These are phyloP conservation scores for Melanostoma scalare DNA, from an alignment of 2,888 invertebrate species.

Conservation along the genomic window DNA sequence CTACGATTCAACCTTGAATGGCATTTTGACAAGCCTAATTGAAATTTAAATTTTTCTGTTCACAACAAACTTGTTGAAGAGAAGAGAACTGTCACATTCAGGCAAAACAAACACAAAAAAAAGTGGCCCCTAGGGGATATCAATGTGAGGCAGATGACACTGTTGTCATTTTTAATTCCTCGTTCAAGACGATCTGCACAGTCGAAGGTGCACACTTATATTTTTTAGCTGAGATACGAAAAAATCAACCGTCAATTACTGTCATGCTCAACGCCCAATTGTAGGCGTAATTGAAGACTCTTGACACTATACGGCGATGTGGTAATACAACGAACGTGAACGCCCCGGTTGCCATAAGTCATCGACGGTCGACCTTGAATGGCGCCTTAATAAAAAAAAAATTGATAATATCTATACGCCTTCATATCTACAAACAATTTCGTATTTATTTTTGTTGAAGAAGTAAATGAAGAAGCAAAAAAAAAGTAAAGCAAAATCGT, in stretches of 20 bases:
- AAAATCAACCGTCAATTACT: slow-evolving; percentile 51
- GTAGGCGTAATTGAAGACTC: slow-evolving; percentile 53
- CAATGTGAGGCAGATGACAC: slow-evolving; percentile 9
- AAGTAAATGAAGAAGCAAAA: neutral
- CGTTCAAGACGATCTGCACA: slow-evolving; percentile 8
- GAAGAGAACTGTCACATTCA: slow-evolving; percentile 27
- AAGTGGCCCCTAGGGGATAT: neutral
- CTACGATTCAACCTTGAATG: slow-evolving; percentile 27
- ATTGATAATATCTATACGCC: neutral
- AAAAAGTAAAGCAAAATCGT: slow-evolving; percentile 10
- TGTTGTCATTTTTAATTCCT: neutral
- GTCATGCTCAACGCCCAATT: slow-evolving; percentile 31
- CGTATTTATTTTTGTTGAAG: neutral
- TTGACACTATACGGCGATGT: slow-evolving; percentile 41
- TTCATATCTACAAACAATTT: slow-evolving; percentile 8
- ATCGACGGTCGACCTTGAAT: slow-evolving; percentile 58
- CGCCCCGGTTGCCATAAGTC: slow-evolving; percentile 26
- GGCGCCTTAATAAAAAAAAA: slow-evolving; percentile 21
- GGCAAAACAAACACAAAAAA: neutral
- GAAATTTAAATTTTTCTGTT: slow-evolving; percentile 22
- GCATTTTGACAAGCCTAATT: slow-evolving; percentile 9
- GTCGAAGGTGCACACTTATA: neutral
- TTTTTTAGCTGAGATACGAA: slow-evolving; percentile 10
- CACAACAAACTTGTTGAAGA: slow-evolving; percentile 17
- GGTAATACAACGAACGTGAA: slow-evolving; percentile 1